Evolutionary conservation across 1,140 invertebrate genomes (phyloP), one percentile per base, ranked within the genome.

Genomic region (Pogonomyrmex californicus): DNA sequence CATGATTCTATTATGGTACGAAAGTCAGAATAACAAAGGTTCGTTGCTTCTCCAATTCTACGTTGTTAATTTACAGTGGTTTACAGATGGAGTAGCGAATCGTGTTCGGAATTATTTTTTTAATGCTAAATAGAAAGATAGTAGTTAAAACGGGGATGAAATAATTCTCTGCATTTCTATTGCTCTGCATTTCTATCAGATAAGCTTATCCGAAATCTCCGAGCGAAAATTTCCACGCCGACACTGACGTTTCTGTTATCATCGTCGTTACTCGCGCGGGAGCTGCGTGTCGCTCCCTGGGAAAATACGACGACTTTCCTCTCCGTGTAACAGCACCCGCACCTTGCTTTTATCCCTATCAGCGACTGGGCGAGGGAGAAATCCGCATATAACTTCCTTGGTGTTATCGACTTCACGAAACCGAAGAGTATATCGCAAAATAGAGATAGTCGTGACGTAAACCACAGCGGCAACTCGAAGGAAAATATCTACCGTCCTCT

Each of bases 271-370:
- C 41, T 75, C 47, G 78, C 78, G 10, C 4, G 23, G 62, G 65
- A 54, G 47, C 65, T 62, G 44, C 81, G 51, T 73, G 41, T 51
- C 41, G 51, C 60, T 36, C 23, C 14, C 33, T 38, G 51, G 54
- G 70, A 83, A 75, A 75, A 83, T 83, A 83, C 81, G 66, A 82
- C 49, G 56, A 83, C 54, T 75, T 83, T 62, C 41, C 68, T 73
- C 44, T 51, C 70, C 47, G 41, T 83, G 68, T 62, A 75, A 83
- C 54, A 71, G 41, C 70, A 51, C 65, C 62, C 62, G 65, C 65
- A 73, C n/a, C 68, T 71, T 58, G 65, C 65, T 75, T 83, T 83
- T 83, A 83, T 75, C 51, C 68, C 68, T 71, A 75, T 75, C 81
- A 75, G 81, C 56, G 23, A 47, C 17, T 73, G 79, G 66, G 41